Conservation (phyloP, 2,113 vertebrate species). For the Sterna hirundo region DNA sequence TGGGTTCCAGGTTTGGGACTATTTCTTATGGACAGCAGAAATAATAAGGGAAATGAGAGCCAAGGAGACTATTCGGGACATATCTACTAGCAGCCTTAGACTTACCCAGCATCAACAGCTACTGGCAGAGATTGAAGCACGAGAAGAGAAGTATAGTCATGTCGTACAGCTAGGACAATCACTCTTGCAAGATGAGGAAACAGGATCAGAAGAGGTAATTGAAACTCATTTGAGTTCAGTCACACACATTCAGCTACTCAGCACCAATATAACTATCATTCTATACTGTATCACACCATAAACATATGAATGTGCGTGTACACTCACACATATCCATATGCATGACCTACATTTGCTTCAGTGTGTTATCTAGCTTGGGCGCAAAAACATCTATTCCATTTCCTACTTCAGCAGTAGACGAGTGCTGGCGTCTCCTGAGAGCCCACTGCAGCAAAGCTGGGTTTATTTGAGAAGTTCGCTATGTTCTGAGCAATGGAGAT, state of each 20-base stretch:
- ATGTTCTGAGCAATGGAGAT: not conserved
- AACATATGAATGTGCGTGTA: not conserved
- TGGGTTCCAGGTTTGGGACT: conserved; percentile 75
- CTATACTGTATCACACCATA: not conserved
- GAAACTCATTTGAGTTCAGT: not conserved
- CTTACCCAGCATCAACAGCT: conserved; percentile 82
- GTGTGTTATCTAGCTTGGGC: not conserved
- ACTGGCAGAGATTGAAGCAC: conserved; percentile 79
- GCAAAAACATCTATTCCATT: not conserved
- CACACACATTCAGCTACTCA: not conserved
- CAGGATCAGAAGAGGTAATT: conserved; percentile 73
- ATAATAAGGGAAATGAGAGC: conserved; percentile 76
- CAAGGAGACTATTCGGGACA: conserved; percentile 78
- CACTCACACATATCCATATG: not conserved
- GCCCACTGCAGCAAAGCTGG: not conserved
- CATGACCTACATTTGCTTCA: not conserved
- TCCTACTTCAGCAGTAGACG: not conserved
- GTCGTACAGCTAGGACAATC: conserved; percentile 75
- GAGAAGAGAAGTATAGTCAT: conserved; percentile 72
- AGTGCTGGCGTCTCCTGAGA: not conserved
- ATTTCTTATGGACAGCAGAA: conserved; percentile 80
- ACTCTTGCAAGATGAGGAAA: conserved; percentile 63
- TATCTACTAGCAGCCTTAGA: conserved; percentile 72
- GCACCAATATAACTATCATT: not conserved
- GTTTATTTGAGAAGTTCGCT: not conserved